Base-by-base conservation (phyloP, 2,797 vertebrate genomes). In the Rachycentron canadum region DNA sequence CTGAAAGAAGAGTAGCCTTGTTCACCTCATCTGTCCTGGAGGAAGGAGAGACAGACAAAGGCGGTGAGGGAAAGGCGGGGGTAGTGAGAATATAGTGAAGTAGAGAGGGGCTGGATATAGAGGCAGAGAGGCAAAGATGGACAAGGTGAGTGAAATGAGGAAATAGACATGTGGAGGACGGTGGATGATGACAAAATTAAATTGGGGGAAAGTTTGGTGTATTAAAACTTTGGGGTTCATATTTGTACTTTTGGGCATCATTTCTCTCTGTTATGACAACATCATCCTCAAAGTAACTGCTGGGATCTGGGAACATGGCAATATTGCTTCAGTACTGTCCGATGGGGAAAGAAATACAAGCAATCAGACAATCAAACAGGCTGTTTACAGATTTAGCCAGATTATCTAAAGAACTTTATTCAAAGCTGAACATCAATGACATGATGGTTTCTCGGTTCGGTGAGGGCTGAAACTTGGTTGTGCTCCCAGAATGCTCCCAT, bases 1-100 rank as follows among this genome's bases (percentile, higher is more conserved):
- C 63, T 78, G 89, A 88, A 84, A 91, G 76, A 78, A 28, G 82
- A 89, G 87, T 61, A 34, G 78, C 73, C 60, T 53, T 17, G 38
- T 78, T 88, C 83, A 80, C 72, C 83, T 87, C 83, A 85, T 84
- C 79, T 82, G 69, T 88, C 87, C 81, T 28, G 9, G 36, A 83
- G 78, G 77, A 61, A 67, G 65, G 69, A 49, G 68, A 76, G 74
- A 70, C 34, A 59, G 69, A 68, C 47, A 67, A 38, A 72, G 64
- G 13, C 0, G 3, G 25, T 0, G 50, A 86, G 55, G 52, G 69
- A 76, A 60, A 76, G 65, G 26, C 7, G 21, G 69, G 45, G 50
- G 50, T 0, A 69, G 19, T 17, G 63, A 79, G 47, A 69, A 55
- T 62, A 71, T 36, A 75, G 61, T 64, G 49, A 76, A 56, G 66